These are phyloP conservation scores for Luffia ferchaultella DNA, from an alignment of 2,888 invertebrate species.

Conservation along the genomic window DNA sequence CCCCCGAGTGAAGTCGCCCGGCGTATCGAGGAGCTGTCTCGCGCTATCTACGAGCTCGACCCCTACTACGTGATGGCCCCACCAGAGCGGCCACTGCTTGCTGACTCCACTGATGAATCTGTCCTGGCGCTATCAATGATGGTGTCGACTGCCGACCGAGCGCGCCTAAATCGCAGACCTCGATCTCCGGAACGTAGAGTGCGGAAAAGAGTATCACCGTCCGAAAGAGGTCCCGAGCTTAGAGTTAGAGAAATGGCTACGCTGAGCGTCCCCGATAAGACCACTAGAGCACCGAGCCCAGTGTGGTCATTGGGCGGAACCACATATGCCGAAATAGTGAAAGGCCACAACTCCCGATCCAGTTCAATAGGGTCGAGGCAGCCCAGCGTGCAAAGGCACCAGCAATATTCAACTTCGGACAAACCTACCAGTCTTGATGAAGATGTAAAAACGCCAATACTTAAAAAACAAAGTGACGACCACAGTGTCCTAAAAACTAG, in stretches of 20 bases:
- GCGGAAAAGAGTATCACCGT: constrained; percentile 8
- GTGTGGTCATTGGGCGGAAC: constrained; percentile 78
- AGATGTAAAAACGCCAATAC: neutral
- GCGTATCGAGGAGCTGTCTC: constrained; percentile 76
- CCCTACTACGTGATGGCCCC: constrained; percentile 71
- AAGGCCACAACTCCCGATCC: constrained; percentile 61
- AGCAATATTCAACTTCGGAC: neutral
- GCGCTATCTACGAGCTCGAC: constrained; percentile 78
- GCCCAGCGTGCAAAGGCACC: constrained; percentile 23
- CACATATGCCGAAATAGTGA: constrained; percentile 82
- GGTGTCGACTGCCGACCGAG: constrained; percentile 26
- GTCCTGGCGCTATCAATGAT: constrained; percentile 55
- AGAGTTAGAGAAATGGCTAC: constrained; percentile 1
- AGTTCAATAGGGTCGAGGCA: constrained; percentile 34
- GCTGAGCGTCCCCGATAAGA: constrained; percentile 16
- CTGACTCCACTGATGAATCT: constrained; percentile 74
- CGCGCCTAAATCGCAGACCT: constrained; percentile 43
- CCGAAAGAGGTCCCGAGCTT: constrained; percentile 7
- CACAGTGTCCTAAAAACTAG: neutral
- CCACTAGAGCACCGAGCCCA: constrained; percentile 70
- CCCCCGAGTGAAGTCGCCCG: constrained; percentile 70
- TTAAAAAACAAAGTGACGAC: neutral
- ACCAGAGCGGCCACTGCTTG: constrained; percentile 20
- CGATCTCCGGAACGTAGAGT: constrained; percentile 53
- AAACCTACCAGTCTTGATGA: neutral